Evolutionary conservation across 2,113 vertebrate genomes (phyloP), one percentile per base, ranked within the genome.

Genomic region (Crotalus viridis): DNA sequence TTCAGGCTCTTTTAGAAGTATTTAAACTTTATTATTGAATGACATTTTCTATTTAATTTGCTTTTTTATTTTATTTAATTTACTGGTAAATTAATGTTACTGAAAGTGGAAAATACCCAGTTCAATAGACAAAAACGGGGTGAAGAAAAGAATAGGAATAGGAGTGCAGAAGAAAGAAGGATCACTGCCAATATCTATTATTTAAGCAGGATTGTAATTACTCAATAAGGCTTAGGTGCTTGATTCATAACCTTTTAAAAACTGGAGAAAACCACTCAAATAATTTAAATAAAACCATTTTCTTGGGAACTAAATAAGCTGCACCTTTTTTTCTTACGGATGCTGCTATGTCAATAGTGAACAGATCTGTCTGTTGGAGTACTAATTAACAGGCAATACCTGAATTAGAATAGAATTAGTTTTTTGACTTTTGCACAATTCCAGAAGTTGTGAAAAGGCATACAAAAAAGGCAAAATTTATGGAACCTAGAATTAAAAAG

Each of bases 31-130:
- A 90, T 69, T 96, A 92, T 74, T 94, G 95, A 96, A 96, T 96
- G 94, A 96, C 91, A 96, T 64, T 48, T 96, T 94, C 95, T 93
- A 96, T 96, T 96, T 95, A 95, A 52, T 95, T 95, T 96, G 94
- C 96, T 94, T 64, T 61, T 64, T 64, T 64, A 64, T 96, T 94
- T 95, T 93, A 96, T 96, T 96, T 95, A 95, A 51, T 96, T 95
- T 96, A 95, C 95, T 95, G 81, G 90, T 93, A 95, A 97, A 96
- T 96, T 96, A 96, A 94, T 87, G 93, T 95, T 95, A 96, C 93
- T 94, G 94, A 96, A 95, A 95, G 94, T 96, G 94, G 94, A 96
- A 97, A 97, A 96, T 95, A 97, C 28, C 94, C 69, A 94, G 94
- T 96, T 96, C 96, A 96, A 97, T 95, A 95, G 94, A 95, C 93